A percentile compares a stretch with the other conserved stretches of the same genome.
Conservation (phyloP, 2,797 vertebrate genomes). For the Enteromius viviparus region DNA sequence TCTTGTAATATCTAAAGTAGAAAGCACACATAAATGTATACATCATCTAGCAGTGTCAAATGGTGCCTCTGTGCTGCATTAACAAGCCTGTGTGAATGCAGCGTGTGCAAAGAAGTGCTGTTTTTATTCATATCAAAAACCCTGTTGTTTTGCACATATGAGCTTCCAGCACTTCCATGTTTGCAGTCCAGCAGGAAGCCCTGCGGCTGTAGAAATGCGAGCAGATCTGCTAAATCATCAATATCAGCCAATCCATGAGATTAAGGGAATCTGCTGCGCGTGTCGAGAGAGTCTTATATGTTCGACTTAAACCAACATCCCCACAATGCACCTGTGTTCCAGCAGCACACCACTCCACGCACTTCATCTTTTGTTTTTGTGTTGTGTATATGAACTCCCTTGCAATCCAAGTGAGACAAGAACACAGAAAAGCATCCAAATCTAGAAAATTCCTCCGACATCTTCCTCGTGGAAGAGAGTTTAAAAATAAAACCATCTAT, state of each 20-base stretch:
- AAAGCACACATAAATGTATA: background rate
- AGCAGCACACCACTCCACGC: background rate
- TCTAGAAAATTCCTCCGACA: slow-evolving; percentile 13
- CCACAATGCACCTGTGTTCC: slow-evolving; percentile 23
- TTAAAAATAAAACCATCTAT: slow-evolving; percentile 45
- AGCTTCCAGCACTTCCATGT: slow-evolving; percentile 14
- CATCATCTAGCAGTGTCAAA: background rate
- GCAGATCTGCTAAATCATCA: slow-evolving; percentile 39
- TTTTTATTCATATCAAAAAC: slow-evolving; percentile 6
- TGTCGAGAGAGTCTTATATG: slow-evolving; percentile 22
- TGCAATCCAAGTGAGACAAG: slow-evolving; percentile 8
- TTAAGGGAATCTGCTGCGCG: slow-evolving; percentile 44
- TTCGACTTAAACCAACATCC: slow-evolving; percentile 16
- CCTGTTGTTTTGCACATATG: background rate
- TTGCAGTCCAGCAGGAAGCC: slow-evolving; percentile 13
- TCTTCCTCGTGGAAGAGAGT: slow-evolving; percentile 9
- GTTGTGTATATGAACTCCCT: slow-evolving; percentile 7
- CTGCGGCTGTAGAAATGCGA: background rate
- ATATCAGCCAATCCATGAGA: slow-evolving; percentile 42
- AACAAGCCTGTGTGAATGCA: background rate
- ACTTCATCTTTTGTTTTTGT: slow-evolving; percentile 9
- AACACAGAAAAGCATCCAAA: slow-evolving; percentile 13
- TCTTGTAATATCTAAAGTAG: background rate
- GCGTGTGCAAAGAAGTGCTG: background rate
- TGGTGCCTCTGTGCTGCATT: background rate